Conservation (phyloP, 2,113 vertebrate genomes). For the Oryzias woworae region DNA sequence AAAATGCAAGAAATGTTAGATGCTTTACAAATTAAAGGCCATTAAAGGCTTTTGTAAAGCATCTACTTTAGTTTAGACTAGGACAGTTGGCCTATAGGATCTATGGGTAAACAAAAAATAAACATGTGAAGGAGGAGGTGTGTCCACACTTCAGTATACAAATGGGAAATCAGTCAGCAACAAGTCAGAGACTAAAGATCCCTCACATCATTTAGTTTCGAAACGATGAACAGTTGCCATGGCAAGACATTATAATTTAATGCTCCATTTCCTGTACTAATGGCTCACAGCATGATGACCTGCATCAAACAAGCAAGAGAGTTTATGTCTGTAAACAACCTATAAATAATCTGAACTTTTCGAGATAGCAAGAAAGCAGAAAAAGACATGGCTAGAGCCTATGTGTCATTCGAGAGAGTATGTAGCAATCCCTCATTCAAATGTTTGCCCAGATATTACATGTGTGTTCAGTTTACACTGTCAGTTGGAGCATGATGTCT, state of each 20-base stretch:
- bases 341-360: not conserved
- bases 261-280: conserved; percentile 4
- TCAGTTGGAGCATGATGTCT: not conserved
- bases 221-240: not conserved
- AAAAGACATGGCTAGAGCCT: not conserved
- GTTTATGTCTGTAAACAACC: not conserved
- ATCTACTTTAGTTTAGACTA: too few species aligned
- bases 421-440: not conserved
- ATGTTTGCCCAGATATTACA: not conserved
- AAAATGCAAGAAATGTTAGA: too few species aligned
- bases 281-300: not conserved
- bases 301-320: not conserved
- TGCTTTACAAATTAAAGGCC: too few species aligned
- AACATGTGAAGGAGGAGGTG: too few species aligned
- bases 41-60: too few species aligned
- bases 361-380: not conserved
- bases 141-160: not conserved
- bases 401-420: not conserved
- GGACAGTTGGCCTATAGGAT: too few species aligned
- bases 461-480: not conserved
- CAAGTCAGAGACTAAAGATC: not conserved
- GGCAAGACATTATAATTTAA: not conserved
- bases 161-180: not conserved
- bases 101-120: too few species aligned
- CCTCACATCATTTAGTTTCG: not conserved